phyloP scores from a whole-genome alignment of 2,888 invertebrate genomes.

The Drosophila anomelani region DNA sequence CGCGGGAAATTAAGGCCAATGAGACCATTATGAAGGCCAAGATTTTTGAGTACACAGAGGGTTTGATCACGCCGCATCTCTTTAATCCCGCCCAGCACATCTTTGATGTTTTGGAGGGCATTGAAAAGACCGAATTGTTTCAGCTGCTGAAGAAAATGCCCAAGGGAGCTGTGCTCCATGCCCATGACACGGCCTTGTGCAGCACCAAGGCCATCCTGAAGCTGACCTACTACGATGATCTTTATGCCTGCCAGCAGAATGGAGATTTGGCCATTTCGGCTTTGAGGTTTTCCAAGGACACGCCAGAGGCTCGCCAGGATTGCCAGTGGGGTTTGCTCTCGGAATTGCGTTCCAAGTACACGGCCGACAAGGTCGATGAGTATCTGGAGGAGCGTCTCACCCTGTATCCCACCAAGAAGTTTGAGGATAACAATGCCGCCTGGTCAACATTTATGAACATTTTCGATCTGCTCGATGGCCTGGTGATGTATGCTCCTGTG shows the following conservation, averaged over 20 bases:
- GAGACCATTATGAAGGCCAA: constrained; percentile 87
- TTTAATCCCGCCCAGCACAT: constrained; percentile 89
- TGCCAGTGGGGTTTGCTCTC: constrained; percentile 77
- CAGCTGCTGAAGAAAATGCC: constrained; percentile 86
- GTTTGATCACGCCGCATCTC: constrained; percentile 86
- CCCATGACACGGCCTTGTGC: constrained; percentile 88
- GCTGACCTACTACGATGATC: constrained; percentile 87
- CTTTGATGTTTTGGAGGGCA: constrained; percentile 86
- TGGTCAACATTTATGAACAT: constrained; percentile 87
- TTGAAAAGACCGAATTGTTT: constrained; percentile 88
- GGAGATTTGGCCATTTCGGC: constrained; percentile 48
- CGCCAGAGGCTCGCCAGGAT: constrained; percentile 41
- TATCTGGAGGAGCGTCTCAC: constrained; percentile 86
- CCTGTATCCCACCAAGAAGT: constrained; percentile 86
- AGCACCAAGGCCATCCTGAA: constrained; percentile 88
- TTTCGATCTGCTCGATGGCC: constrained; percentile 86
- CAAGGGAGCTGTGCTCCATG: constrained; percentile 90
- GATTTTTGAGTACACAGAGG: constrained; percentile 86
- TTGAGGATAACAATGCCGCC: constrained; percentile 86
- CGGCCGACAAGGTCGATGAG: constrained; percentile 85
- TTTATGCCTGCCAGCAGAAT: constrained; percentile 85
- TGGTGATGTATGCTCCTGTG: constrained; percentile 88
- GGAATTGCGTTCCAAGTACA: constrained; percentile 62
- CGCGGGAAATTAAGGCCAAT: constrained; percentile 86
- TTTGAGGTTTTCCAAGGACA: constrained; percentile 64